Base-by-base conservation (phyloP, 1,140 invertebrate species). In the Calliopsis andreniformis region DNA sequence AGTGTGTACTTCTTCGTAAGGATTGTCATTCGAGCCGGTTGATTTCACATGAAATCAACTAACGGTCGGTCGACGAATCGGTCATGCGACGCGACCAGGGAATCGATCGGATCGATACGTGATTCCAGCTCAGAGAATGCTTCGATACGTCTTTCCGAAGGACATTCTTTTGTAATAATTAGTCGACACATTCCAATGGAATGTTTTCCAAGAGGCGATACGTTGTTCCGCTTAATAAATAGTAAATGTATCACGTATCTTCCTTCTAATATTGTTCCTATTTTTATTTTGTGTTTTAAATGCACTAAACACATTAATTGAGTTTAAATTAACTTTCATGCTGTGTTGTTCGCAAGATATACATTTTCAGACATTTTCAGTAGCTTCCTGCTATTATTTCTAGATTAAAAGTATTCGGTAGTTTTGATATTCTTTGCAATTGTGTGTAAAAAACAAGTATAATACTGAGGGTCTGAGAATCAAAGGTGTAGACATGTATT, bases 41-140 rank as follows among this genome's bases (percentile, higher is more conserved):
- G 35, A 53, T 75, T 67, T 75, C 71, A 58, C 30, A 75, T 67
- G 51, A 67, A 75, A 47, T 66, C 51, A n/a, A 4, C 18, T 66
- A 58, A 67, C 35, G 14, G 32, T 71, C 25, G n/a, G 35, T 12
- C 51, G n/a, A 53, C 47, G 59, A 55, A 72, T 39, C 35, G 25
- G 14, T 43, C 39, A 12, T 39, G 14, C 35, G 42, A 25, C 23
- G 32, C 20, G 35, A 51, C 16, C 35, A 12, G 32, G 16, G 56
- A 30, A 58, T 58, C 39, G 43, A 78, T 63, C 47, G 43, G 67
- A 66, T 49, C 25, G 28, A 68, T 49, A 32, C 51, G 58, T 53
- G 23, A 78, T 58, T 72, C 56, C 45, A 23, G 42, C 59, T 63
- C 25, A 18, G 55, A 68, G 75, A 69, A 61, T 58, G 68, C 55